Percentiles rank a stretch among this genome's conserved stretches.
These are phyloP conservation scores for Meriones unguiculatus DNA, from an alignment of 2,113 vertebrate genomes.

Conservation along the genomic window DNA sequence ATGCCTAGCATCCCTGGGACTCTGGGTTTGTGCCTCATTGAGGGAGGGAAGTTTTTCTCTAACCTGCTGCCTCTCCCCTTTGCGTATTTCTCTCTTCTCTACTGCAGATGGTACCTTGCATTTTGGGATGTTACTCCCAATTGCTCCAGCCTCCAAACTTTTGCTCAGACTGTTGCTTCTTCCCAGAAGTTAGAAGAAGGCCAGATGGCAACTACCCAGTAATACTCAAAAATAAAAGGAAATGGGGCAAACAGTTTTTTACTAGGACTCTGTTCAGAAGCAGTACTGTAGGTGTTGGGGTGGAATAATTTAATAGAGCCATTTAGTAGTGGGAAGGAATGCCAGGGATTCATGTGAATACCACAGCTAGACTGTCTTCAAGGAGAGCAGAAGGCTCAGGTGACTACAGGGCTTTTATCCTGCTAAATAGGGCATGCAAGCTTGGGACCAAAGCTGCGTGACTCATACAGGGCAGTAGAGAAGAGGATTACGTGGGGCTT, in stretches of 20 bases:
- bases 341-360: conserved; percentile 62
- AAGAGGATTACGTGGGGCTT: background rate
- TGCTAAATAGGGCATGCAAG: conserved; percentile 52
- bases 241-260: conserved; percentile 70
- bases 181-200: conserved; percentile 4
- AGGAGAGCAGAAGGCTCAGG: conserved; percentile 33
- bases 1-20: background rate
- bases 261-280: conserved; percentile 67
- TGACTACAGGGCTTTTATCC: conserved; percentile 42
- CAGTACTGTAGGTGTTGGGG: conserved; percentile 61
- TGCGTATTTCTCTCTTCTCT: background rate
- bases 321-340: conserved; percentile 37
- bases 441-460: conserved; percentile 26
- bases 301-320: conserved; percentile 76
- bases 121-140: background rate
- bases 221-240: conserved; percentile 48
- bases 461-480: conserved; percentile 10
- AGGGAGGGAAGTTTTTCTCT: background rate
- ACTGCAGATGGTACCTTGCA: background rate
- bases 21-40: background rate
- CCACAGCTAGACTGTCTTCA: conserved; percentile 66
- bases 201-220: conserved; percentile 61
- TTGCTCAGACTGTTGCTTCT: conserved; percentile 60
- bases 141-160: conserved; percentile 40
- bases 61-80: background rate